These are phyloP conservation scores for Pyrocephalus nanus DNA, from an alignment of 2,797 vertebrate genomes.

Conservation along the genomic window DNA sequence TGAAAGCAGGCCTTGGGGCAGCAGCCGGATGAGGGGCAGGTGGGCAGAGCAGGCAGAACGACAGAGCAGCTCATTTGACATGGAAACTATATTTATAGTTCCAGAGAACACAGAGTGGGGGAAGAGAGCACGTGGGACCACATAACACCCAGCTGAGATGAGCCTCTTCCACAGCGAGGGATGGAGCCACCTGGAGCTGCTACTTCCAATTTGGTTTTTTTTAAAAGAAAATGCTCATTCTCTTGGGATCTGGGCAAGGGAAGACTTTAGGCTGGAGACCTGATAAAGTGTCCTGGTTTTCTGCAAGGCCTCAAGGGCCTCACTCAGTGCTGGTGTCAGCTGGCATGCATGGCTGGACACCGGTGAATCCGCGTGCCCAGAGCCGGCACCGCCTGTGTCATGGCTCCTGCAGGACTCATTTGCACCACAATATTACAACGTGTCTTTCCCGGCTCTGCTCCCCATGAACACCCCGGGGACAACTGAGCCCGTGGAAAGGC, in stretches of 20 bases:
- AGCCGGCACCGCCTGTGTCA: neutral
- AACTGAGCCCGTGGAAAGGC: neutral
- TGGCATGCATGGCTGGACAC: neutral
- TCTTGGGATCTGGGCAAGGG: neutral
- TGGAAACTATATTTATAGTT: neutral
- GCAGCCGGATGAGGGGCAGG: neutral
- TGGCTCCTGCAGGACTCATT: neutral
- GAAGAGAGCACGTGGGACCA: too few species aligned
- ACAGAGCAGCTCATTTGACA: neutral
- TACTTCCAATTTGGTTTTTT: neutral
- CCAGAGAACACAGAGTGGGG: neutral
- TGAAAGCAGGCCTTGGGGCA: neutral
- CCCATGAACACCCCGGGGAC: neutral
- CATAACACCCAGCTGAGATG: neutral
- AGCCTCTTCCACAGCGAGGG: neutral
- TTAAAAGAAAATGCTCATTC: neutral
- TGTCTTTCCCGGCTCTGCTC: neutral
- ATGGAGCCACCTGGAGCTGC: neutral
- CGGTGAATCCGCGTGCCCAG: neutral
- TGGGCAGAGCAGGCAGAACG: neutral
- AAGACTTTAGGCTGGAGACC: neutral
- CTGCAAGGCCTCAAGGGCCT: neutral
- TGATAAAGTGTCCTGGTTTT: neutral
- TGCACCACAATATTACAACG: neutral
- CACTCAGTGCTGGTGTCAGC: neutral